phyloP scores from a whole-genome alignment of 2,113 vertebrate genomes.

The Syngnathoides biaculeatus region DNA sequence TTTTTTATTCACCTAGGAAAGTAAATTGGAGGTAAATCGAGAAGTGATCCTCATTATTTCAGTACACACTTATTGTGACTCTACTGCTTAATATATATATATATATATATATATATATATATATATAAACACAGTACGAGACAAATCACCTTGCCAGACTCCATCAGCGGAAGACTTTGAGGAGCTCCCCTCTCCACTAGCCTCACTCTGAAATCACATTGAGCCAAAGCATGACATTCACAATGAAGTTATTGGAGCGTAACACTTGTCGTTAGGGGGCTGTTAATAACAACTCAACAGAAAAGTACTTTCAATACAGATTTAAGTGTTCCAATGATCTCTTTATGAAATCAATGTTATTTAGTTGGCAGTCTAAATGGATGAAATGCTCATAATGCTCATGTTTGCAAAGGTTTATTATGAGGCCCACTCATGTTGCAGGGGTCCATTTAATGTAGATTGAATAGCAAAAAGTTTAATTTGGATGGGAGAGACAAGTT shows the following conservation, averaged over 20 bases:
- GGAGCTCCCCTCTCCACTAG: constrained; percentile 95
- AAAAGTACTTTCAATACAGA: too few species aligned
- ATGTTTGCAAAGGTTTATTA: background rate
- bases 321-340: too few species aligned
- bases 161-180: constrained; percentile 92
- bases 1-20: too few species aligned
- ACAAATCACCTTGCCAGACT: constrained; percentile 88
- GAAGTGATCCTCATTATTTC: too few species aligned
- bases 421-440: background rate
- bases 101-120: too few species aligned
- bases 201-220: constrained; percentile 78
- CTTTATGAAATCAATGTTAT: background rate
- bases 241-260: background rate
- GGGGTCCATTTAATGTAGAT: background rate
- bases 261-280: background rate
- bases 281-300: too few species aligned
- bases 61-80: background rate
- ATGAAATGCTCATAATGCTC: background rate
- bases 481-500: background rate
- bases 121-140: background rate
- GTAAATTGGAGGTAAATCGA: too few species aligned
- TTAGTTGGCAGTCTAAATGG: background rate
- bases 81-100: background rate
- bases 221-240: background rate
- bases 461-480: background rate